A percentile compares a stretch with the other conserved stretches of the same genome.
phyloP scores from a whole-genome alignment of 2,888 invertebrate genomes.

The Melipona bicolor region DNA sequence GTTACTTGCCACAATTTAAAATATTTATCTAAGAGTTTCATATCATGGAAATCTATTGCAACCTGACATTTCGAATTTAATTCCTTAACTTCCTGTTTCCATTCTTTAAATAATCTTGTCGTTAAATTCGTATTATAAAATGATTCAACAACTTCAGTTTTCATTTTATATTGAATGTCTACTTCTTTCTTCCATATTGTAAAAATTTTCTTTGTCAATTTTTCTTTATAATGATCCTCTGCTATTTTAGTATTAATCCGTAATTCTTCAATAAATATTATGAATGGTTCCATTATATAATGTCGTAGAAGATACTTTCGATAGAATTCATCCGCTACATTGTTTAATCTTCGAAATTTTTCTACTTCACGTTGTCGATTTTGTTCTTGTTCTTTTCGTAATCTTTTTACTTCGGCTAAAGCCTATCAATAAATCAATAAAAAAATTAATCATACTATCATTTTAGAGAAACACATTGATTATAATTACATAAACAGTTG shows the following conservation, averaged over 20 bases:
- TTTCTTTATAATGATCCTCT: slow-evolving; percentile 85
- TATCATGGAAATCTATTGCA: slow-evolving; percentile 90
- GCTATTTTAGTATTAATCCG: slow-evolving; percentile 83
- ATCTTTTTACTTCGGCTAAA: slow-evolving; percentile 73
- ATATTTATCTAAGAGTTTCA: slow-evolving; percentile 86
- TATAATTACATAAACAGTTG: slow-evolving; percentile 25
- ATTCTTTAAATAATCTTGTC: slow-evolving; percentile 67
- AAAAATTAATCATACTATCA: not conserved
- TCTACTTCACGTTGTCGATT: slow-evolving; percentile 73
- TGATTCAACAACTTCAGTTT: slow-evolving; percentile 66
- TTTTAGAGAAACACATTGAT: slow-evolving; percentile 2
- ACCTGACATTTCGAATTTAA: slow-evolving; percentile 87
- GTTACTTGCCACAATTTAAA: slow-evolving; percentile 85
- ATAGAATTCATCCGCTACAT: slow-evolving; percentile 75
- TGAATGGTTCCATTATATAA: slow-evolving; percentile 75
- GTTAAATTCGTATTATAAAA: slow-evolving; percentile 74
- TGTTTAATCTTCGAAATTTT: slow-evolving; percentile 67
- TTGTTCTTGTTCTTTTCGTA: slow-evolving; percentile 76
- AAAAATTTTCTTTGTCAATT: slow-evolving; percentile 85
- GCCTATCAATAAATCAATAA: slow-evolving; percentile 66
- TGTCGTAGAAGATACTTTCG: slow-evolving; percentile 74
- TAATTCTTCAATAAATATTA: slow-evolving; percentile 71
- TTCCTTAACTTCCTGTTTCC: slow-evolving; percentile 67
- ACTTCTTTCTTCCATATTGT: slow-evolving; percentile 85
- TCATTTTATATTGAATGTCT: slow-evolving; percentile 58